Base-by-base conservation (phyloP, 2,888 invertebrate genomes). In the Leucoptera coffeella region DNA sequence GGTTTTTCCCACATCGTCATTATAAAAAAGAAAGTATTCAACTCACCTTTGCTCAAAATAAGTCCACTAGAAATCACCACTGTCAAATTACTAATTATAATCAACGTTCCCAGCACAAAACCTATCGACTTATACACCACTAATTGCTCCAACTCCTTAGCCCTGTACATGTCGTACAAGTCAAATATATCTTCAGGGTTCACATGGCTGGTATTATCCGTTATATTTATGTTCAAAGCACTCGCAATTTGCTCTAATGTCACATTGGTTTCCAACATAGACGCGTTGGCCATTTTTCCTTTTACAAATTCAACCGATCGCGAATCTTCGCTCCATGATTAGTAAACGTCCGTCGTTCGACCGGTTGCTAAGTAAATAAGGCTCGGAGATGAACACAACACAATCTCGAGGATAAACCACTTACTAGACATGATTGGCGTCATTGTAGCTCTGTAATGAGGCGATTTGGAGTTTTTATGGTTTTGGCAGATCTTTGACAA, bases 21-120 rank as follows among this genome's bases (percentile, higher is more conserved):
- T n/a, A n/a, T n/a, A n/a, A n/a, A n/a, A n/a, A n/a, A n/a, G n/a
- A n/a, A n/a, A 9, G 17, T 24, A 26, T 23, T 22, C 3, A 8
- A 35, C 43, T 43, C 56, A 79, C 79, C 77, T 65, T 74, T 76
- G 43, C 60, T 75, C 14, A 80, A 51, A 37, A 80, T 74, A 3
- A 80, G 50, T 27, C 78, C 79, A 45, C 79, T 79, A n/a, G 80
- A 80, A 29, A 80, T 50, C 9, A 80, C 77, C n/a, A 80, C 78
- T 4, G 71, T 61, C 15, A 77, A 45, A 48, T 81, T 81, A 30
- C 76, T 56, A 13, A 75, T 34, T 27, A 78, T 72, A 22, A 78
- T 76, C 10, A 78, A 38, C 2, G 55, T 47, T 4, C 75, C 78
- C 23, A 80, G 45, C 9, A 72, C 38, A 29, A 76, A 78, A 14